Base-by-base conservation (phyloP, 2,797 vertebrate genomes). In the Taeniopygia guttata region DNA sequence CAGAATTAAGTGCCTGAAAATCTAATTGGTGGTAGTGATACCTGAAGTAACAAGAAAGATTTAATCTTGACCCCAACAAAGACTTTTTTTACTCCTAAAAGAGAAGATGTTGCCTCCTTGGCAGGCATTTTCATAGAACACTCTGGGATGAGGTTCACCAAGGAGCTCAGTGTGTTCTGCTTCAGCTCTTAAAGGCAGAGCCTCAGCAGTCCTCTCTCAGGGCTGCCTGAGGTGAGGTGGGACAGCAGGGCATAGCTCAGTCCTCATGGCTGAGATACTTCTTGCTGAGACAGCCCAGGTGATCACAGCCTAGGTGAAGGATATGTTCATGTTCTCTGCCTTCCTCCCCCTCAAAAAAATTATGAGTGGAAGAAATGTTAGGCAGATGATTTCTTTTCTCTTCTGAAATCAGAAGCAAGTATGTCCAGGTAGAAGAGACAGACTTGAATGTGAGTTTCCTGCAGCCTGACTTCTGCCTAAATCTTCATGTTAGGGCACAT, bases 1-100 rank as follows among this genome's bases (percentile, higher is more conserved):
- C 52, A 80, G 76, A 89, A 77, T 52, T 83, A 94, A 93, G 79
- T 91, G 92, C 83, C 93, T 93, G 60, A 81, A 91, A 79, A 83
- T 27, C 13, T 62, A 43, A 62, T 11, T 1, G 4, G 45, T 23
- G 14, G 67, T 60, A 66, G 59, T 8, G 64, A 21, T 85, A 68
- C 3, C 49, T 46, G 75, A 87, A 52, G 36, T 81, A 58, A n/a
- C 16, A 70, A 48, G 48, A 62, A 54, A 32, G 32, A 87, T 77
- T 70, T 83, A 36, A 85, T 89, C 68, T 93, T 63, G 59, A 3
- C 20, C 76, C 56, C 4, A 5, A 49, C 1, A 2, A 73, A 66
- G 36, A 67, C 18, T 46, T 73, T 84, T 59, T 73, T 83, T 54
- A 43, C 19, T 77, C 19, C n/a, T 38, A 19, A 66, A 85, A 77